Evolutionary conservation across 2,888 invertebrate genomes (phyloP).

Genomic region (Ametastegia equiseti): DNA sequence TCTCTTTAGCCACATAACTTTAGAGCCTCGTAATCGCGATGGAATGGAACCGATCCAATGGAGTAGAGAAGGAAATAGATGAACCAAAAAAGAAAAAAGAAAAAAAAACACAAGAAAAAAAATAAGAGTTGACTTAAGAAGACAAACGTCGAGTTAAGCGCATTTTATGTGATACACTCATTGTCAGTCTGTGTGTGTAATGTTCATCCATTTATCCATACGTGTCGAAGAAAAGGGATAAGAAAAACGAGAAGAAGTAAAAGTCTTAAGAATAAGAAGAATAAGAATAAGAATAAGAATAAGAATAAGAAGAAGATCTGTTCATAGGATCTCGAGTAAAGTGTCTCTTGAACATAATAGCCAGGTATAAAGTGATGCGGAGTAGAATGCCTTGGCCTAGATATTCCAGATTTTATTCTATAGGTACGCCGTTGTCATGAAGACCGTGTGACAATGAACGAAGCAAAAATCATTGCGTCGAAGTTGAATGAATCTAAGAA

Average conservation of each 20-base stretch:
- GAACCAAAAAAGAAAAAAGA: not conserved
- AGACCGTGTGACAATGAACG: not conserved
- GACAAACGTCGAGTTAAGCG: not conserved
- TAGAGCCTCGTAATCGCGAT: not conserved
- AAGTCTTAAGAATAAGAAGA: not conserved
- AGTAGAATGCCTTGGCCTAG: slow-evolving; percentile 43
- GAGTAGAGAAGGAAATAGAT: too few species aligned
- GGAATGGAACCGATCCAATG: not conserved
- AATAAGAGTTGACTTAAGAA: not conserved
- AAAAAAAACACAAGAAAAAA: slow-evolving; percentile 8
- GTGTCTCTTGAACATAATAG: slow-evolving; percentile 25
- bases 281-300: not conserved
- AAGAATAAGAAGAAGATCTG: slow-evolving; percentile 18
- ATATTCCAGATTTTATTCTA: slow-evolving; percentile 26
- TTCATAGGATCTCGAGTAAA: not conserved
- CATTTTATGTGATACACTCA: not conserved
- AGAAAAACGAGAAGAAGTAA: not conserved
- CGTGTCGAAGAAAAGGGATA: not conserved
- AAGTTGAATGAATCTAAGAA: too few species aligned
- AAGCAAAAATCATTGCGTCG: not conserved
- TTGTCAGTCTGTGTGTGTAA: not conserved
- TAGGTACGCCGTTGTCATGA: slow-evolving; percentile 9
- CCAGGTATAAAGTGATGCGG: slow-evolving; percentile 18
- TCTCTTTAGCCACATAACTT: not conserved
- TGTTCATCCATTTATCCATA: not conserved